These are phyloP conservation scores for Enteromius radiatus DNA, from an alignment of 2,797 vertebrate species.

Conservation along the genomic window DNA sequence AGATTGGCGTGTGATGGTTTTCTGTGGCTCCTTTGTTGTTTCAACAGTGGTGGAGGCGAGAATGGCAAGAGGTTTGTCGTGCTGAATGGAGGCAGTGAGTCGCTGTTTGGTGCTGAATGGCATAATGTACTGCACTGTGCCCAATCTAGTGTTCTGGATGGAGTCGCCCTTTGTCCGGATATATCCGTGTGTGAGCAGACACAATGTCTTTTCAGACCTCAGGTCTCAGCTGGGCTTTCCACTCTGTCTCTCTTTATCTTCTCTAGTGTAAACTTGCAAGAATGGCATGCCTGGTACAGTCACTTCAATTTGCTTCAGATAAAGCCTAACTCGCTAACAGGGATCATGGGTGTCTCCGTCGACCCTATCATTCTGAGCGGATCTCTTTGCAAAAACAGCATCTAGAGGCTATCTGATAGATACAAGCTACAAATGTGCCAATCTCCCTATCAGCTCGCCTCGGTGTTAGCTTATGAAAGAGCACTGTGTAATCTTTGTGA, in stretches of 20 bases:
- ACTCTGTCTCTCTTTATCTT: conserved; percentile 46
- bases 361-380: conserved; percentile 30
- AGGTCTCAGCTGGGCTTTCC: conserved; percentile 41
- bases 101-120: conserved; percentile 61
- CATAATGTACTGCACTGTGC: conserved; percentile 61
- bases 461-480: conserved; percentile 39
- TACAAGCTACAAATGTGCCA: conserved; percentile 4
- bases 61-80: conserved; percentile 33
- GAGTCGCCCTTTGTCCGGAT: conserved; percentile 41
- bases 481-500: conserved; percentile 45
- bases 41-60: conserved; percentile 24
- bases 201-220: conserved; percentile 47
- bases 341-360: conserved; percentile 24
- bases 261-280: conserved; percentile 55
- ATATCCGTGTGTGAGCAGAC: conserved; percentile 45
- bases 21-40: conserved; percentile 42
- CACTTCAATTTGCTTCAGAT: conserved; percentile 53
- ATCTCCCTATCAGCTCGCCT: conserved; percentile 7
- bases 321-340: conserved; percentile 38
- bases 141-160: conserved; percentile 54
- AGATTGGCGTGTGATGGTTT: conserved; percentile 50
- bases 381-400: conserved; percentile 27
- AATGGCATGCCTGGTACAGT: conserved; percentile 45
- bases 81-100: conserved; percentile 47
- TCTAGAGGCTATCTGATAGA: conserved; percentile 39